Base-by-base conservation (phyloP, 1,140 invertebrate species). In the Drosophila subobscura region DNA sequence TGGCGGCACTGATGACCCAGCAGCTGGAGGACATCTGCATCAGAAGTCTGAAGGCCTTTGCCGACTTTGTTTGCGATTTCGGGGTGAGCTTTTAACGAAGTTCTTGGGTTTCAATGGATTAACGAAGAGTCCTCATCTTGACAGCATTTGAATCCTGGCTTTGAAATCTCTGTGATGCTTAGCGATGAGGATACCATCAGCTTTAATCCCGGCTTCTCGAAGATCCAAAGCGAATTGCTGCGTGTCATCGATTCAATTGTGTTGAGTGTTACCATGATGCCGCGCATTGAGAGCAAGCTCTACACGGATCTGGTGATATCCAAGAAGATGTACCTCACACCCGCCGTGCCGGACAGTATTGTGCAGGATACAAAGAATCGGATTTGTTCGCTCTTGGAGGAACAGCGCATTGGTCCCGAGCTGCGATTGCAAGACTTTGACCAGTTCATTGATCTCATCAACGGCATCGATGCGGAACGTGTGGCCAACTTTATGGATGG, bases 1-100 rank as follows among this genome's bases (percentile, higher is more conserved):
- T 97, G 1, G 95, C 96, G 5, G 95, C 95, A 14, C 92, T 98
- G 16, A 98, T 98, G 97, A 96, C 96, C 4, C 95, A 95, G 72
- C 96, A 97, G 79, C 91, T 98, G 22, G 96, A 97, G 91, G 93
- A 93, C 25, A 91, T 98, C 27, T 96, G 95, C 67, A 91, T 97
- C n/a, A 94, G 95, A 72, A 97, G 97, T 8, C 93, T 98, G 58
- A 92, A 94, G 47, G 95, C 97, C 61, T 98, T 95, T 79, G 95
- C 95, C 4, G 92, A 96, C 57, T 96, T 96, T 73, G 93, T 98
- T 12, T 92, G 94, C 47, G 95, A 96, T 89, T 94, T 95, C 78
- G 93, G 94, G 77, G 96, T 97, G 93, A 59, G 75, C 68, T 12
- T 27, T n/a, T 29, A 7, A 41, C 10, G 16, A 1, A 40, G 42